Evolutionary conservation across 2,113 vertebrate species (phyloP).

Genomic region (Phoxinus phoxinus): DNA sequence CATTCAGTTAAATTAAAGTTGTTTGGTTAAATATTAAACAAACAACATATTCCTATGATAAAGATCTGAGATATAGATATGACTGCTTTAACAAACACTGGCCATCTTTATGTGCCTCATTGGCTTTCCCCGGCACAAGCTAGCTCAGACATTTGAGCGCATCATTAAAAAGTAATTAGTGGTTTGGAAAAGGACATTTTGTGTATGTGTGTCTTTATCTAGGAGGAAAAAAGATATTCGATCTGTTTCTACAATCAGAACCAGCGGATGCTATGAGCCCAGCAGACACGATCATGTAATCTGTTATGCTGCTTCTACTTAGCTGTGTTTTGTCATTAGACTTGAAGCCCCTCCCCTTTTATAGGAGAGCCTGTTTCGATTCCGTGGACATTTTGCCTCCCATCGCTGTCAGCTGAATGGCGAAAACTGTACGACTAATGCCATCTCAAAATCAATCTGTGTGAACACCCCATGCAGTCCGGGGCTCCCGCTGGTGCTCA

Average conservation of each 20-base stretch:
- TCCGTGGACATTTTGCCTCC: conserved; percentile 44
- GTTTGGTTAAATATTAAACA: conserved; percentile 2
- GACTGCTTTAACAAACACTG: conserved; percentile 46
- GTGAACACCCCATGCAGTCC: conserved; percentile 49
- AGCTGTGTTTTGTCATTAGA: not conserved
- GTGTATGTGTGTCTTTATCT: conserved; percentile 48
- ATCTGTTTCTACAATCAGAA: conserved; percentile 31
- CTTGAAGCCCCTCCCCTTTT: conserved; percentile 18
- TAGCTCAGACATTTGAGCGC: conserved; percentile 38
- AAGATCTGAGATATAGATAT: conserved; percentile 9
- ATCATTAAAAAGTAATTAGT: conserved; percentile 56
- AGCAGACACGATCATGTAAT: conserved; percentile 1
- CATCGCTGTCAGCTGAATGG: conserved; percentile 46
- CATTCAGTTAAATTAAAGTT: not conserved
- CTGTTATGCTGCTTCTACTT: conserved; percentile 12
- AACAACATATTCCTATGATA: not conserved
- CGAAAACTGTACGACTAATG: conserved; percentile 42
- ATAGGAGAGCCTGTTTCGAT: conserved; percentile 36
- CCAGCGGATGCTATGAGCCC: conserved; percentile 17
- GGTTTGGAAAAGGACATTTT: conserved; percentile 50
- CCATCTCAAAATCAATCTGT: conserved; percentile 61
- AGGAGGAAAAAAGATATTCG: conserved; percentile 28
- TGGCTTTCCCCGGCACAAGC: conserved; percentile 47
- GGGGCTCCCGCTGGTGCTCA: conserved; percentile 43
- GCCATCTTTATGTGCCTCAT: conserved; percentile 47